Percentiles rank a stretch among this genome's conserved stretches.
phyloP scores from a whole-genome alignment of 1,140 invertebrate genomes.

The Ceratina calcarata region DNA sequence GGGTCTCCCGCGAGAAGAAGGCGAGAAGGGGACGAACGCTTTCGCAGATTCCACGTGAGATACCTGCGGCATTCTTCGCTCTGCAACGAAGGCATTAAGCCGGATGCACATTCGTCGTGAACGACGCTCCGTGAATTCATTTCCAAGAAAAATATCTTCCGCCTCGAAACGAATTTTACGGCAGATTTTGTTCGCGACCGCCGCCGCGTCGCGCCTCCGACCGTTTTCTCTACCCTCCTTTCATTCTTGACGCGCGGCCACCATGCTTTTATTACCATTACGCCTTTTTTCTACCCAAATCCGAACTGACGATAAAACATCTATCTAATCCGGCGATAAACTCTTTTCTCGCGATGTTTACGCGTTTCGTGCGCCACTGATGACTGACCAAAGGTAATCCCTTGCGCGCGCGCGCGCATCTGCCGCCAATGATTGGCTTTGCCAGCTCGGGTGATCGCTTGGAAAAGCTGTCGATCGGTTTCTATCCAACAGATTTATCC shows the following conservation, averaged over 20 bases:
- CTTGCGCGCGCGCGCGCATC: background rate
- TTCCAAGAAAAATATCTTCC: conserved; percentile 67
- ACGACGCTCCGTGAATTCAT: conserved; percentile 55
- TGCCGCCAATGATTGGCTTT: background rate
- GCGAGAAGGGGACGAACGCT: conserved; percentile 54
- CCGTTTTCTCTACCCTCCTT: background rate
- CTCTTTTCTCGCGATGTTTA: conserved; percentile 43
- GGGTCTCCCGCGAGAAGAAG: conserved; percentile 37
- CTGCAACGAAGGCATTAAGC: conserved; percentile 59
- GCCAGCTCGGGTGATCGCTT: background rate
- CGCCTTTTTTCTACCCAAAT: conserved; percentile 18
- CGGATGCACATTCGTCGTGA: conserved; percentile 68
- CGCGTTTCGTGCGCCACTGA: background rate
- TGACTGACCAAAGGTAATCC: conserved; percentile 16
- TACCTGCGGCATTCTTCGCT: conserved; percentile 65
- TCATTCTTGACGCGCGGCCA: background rate
- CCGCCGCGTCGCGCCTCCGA: background rate
- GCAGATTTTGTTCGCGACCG: conserved; percentile 53
- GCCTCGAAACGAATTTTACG: conserved; percentile 63
- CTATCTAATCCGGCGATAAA: conserved; percentile 52
- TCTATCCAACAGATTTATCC: no score
- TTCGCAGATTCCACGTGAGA: conserved; percentile 66
- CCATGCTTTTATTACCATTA: background rate
- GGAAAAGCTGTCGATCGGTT: background rate
- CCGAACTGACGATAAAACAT: conserved; percentile 48